These are phyloP conservation scores for Drosophila incognita DNA, from an alignment of 2,888 invertebrate species.

Conservation along the genomic window DNA sequence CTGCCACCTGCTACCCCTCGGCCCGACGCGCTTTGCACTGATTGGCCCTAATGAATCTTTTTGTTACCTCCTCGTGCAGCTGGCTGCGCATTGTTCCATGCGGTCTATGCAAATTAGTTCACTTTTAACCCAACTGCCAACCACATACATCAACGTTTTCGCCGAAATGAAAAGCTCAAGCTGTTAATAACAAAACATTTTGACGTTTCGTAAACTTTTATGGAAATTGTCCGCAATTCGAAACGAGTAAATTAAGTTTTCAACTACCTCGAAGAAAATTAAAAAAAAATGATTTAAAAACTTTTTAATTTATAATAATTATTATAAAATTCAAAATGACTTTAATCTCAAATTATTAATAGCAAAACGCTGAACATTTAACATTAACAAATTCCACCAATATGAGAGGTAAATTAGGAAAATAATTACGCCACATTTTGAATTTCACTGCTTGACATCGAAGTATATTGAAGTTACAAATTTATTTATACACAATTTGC, in stretches of 20 bases:
- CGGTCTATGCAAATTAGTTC: slow-evolving; percentile 78
- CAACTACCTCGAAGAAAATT: background rate
- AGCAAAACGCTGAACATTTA: background rate
- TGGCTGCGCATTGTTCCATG: slow-evolving; percentile 77
- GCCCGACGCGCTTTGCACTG: slow-evolving; percentile 71
- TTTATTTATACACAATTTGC: no score
- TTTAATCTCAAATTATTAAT: background rate
- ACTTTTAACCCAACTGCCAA: slow-evolving; percentile 69
- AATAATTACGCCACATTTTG: no score
- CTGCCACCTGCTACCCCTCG: slow-evolving; percentile 27
- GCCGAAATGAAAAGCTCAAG: slow-evolving; percentile 13
- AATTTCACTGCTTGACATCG: background rate
- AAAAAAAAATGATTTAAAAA: background rate
- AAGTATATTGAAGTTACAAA: background rate
- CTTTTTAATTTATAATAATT: background rate
- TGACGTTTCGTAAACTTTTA: slow-evolving; percentile 3
- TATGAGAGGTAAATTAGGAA: background rate
- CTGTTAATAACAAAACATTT: slow-evolving; percentile 23
- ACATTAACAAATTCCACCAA: background rate
- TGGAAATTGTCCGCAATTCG: background rate
- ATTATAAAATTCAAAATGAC: background rate
- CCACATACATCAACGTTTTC: slow-evolving; percentile 21
- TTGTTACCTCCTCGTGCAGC: slow-evolving; percentile 73
- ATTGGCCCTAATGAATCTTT: slow-evolving; percentile 79
- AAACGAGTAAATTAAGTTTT: background rate